Base-by-base conservation (phyloP, 2,113 vertebrate species). In the Microcebus jonahi region DNA sequence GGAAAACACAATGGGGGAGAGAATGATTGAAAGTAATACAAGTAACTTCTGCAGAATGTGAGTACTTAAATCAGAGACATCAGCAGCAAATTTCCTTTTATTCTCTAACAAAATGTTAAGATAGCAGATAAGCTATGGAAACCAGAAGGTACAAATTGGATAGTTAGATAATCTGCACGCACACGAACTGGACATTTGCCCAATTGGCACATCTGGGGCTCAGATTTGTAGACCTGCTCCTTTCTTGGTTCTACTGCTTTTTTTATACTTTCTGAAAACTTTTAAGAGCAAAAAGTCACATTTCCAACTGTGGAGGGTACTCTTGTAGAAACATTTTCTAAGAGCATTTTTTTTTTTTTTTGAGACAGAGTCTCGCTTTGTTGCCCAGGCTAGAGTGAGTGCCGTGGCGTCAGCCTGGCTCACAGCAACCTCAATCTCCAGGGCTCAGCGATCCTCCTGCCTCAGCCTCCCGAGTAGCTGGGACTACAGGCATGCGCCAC, bases 71-170 rank as follows among this genome's bases (percentile, higher is more conserved):
- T 93, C 67, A 95, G 84, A 81, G 65, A 55, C 57, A 79, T 76
- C 63, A 79, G 93, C 71, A 85, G 59, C 80, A 81, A 96, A 77
- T 90, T 95, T 96, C 87, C 90, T 85, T 92, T 88, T 82, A 88
- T 90, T 94, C 61, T 91, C 93, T 95, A 90, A 93, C 63, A 95
- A 82, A 95, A 94, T 63, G 90, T 95, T 65, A 97, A 96, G 55
- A 96, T 10, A 80, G 36, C 70, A 94, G 94, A 96, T 87, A 94
- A 91, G 82, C 83, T 67, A 55, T 36, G 77, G 73, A 76, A 95
- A 95, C 29, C 70, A 75, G 65, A 88, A 90, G 59, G 42, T 8
- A n/a, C 34, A 50, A 76, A 67, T 7, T 42, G 79, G 68, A 17
- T 39, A 50, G 57, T 17, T 42, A 53, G 82, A 80, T 15, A 20